phyloP scores from a whole-genome alignment of 2,113 vertebrate genomes.

The Emydura subglobosa region DNA sequence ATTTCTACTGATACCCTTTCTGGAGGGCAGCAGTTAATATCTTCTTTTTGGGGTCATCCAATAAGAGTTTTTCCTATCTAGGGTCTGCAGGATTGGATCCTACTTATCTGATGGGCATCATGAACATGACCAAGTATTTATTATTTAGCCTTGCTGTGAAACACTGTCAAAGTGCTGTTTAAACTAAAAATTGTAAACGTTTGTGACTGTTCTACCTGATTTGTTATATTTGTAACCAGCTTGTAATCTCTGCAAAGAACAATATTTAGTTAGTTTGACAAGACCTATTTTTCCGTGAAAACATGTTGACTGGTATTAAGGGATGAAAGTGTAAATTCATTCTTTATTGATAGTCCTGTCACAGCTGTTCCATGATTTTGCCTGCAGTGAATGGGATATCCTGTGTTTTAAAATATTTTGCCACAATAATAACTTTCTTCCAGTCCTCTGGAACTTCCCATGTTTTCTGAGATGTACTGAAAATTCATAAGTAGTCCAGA shows the following conservation, averaged over 20 bases:
- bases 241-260: neutral
- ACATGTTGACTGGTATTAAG: conserved; percentile 18
- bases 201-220: neutral
- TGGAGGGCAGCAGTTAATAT: neutral
- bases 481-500: neutral
- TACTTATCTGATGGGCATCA: neutral
- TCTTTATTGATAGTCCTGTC: conserved; percentile 32
- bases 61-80: neutral
- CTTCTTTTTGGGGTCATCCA: neutral
- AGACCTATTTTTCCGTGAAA: neutral
- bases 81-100: neutral
- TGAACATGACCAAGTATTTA: neutral
- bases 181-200: neutral
- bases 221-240: neutral
- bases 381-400: conserved; percentile 36
- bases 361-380: conserved; percentile 49
- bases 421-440: neutral
- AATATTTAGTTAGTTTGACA: too few relatives aligned
- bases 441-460: neutral
- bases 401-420: neutral
- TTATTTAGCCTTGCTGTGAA: neutral
- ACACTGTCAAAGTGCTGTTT: neutral
- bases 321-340: conserved; percentile 50
- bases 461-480: neutral
- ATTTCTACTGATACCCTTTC: too few relatives aligned